phyloP scores from a whole-genome alignment of 1,140 invertebrate genomes.

The Gonatopus flavifemur region DNA sequence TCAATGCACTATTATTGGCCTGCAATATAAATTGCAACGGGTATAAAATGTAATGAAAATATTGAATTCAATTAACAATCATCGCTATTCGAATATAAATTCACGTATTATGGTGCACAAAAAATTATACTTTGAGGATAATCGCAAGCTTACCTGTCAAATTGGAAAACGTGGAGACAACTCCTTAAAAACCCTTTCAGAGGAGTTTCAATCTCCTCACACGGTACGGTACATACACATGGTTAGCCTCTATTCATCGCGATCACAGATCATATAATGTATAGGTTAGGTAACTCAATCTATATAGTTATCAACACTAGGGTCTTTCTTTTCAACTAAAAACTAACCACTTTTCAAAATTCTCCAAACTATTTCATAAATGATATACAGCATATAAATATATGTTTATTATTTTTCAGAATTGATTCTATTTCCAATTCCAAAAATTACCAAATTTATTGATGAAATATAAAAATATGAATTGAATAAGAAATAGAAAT shows the following conservation, averaged over 20 bases:
- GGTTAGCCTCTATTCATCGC: not conserved
- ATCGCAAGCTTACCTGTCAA: slow-evolving; percentile 19
- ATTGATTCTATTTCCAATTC: no score
- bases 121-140: not conserved
- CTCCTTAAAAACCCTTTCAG: slow-evolving; percentile 17
- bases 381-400: no score
- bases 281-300: no score
- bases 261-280: slow-evolving; percentile 2
- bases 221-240: no score
- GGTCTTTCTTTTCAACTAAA: no score
- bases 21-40: not conserved
- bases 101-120: not conserved
- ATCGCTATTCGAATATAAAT: not conserved
- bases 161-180: slow-evolving; percentile 20
- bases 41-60: not conserved
- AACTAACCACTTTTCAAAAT: no score
- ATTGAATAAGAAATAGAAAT: no score
- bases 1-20: not conserved
- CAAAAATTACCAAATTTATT: no score
- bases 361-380: no score
- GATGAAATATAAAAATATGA: no score
- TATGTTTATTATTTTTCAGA: no score
- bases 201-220: slow-evolving; percentile 16
- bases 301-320: no score
- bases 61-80: not conserved